Evolutionary conservation across 2,888 invertebrate species (phyloP).

Genomic region (Cryptocheilus praepositus): DNA sequence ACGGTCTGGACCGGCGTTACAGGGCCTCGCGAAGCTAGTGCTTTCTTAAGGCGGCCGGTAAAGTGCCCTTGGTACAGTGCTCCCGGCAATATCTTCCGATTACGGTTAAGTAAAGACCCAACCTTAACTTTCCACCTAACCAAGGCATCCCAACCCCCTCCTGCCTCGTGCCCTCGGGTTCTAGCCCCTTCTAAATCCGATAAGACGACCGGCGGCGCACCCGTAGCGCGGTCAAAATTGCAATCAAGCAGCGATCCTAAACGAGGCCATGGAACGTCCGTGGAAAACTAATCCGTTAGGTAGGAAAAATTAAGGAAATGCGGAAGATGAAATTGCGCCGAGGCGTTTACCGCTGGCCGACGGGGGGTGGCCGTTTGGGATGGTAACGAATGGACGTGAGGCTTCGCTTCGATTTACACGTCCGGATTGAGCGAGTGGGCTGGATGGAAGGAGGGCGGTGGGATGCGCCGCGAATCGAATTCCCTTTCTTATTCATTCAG

Average conservation of each 20-base stretch:
- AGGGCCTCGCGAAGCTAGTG: conserved; percentile 63
- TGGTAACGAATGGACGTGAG: background rate
- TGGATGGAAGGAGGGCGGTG: too few relatives aligned
- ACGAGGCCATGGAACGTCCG: conserved; percentile 37
- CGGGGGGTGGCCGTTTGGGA: background rate
- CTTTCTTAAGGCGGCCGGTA: conserved; percentile 72
- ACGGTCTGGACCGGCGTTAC: conserved; percentile 66
- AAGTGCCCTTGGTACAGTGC: conserved; percentile 72
- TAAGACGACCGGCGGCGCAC: conserved; percentile 52
- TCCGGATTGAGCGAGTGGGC: too few relatives aligned
- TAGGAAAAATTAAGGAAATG: conserved; percentile 17
- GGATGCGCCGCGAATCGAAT: conserved; percentile 14
- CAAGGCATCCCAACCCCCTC: conserved; percentile 48
- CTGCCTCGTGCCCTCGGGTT: conserved; percentile 21
- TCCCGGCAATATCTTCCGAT: conserved; percentile 74
- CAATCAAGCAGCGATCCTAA: conserved; percentile 62
- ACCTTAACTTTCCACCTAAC: conserved; percentile 63
- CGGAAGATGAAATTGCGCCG: conserved; percentile 9
- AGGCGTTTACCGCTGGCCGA: background rate
- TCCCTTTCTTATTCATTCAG: conserved; percentile 15
- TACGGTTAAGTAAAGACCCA: conserved; percentile 73
- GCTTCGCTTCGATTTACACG: conserved; percentile 11
- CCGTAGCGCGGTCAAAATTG: conserved; percentile 61
- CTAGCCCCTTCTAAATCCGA: conserved; percentile 51
- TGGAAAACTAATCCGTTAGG: conserved; percentile 27